Conservation (phyloP, 2,888 invertebrate genomes). For the Ariolimax columbianus region DNA sequence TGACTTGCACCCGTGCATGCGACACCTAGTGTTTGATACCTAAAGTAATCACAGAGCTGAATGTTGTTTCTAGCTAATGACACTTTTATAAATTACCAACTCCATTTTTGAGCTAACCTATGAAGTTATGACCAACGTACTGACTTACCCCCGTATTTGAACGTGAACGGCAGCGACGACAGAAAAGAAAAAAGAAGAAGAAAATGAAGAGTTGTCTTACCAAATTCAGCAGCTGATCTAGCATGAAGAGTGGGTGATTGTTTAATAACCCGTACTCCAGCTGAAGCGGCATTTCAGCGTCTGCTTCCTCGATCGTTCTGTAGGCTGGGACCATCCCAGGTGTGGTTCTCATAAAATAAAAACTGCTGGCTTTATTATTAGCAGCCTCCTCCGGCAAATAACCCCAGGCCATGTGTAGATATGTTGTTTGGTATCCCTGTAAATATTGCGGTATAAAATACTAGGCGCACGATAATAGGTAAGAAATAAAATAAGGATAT, state of each 20-base stretch:
- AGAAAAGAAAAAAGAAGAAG: neutral
- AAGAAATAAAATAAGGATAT: no score
- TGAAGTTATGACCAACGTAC: no score
- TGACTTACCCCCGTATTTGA: no score
- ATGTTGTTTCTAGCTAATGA: no score
- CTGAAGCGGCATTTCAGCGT: conserved; percentile 83
- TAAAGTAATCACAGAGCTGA: no score
- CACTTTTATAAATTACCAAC: no score
- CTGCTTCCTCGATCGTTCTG: conserved; percentile 67
- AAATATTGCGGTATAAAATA: neutral
- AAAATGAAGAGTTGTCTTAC: conserved; percentile 77
- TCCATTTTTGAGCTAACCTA: no score
- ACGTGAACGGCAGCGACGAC: no score
- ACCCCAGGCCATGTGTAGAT: conserved; percentile 36
- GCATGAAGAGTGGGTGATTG: conserved; percentile 80
- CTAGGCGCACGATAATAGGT: no score
- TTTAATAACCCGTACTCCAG: conserved; percentile 85
- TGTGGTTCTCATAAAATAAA: conserved; percentile 65
- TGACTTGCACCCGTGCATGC: no score
- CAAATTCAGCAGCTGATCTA: conserved; percentile 82
- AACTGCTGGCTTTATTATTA: conserved; percentile 27
- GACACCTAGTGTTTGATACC: no score
- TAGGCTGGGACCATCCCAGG: conserved; percentile 77
- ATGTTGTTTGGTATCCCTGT: conserved; percentile 17
- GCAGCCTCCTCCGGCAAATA: conserved; percentile 35